Evolutionary conservation across 2,113 vertebrate genomes (phyloP), one percentile per base, ranked within the genome.

Genomic region (Alethe diademata): DNA sequence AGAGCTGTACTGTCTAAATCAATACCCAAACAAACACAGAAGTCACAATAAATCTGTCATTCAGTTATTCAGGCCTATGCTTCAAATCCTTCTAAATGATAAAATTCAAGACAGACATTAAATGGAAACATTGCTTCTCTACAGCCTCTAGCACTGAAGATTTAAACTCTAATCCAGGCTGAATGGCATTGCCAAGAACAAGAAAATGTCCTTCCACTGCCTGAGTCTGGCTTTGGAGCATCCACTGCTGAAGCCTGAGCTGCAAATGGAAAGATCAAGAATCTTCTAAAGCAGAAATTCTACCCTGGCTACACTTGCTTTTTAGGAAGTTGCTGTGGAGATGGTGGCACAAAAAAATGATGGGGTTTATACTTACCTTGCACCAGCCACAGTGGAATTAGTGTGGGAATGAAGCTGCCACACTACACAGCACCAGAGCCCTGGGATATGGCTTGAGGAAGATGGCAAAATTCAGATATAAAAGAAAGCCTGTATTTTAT

Each of bases 41-140:
- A 96, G 48, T 91, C 88, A 86, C 58, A 86, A 86, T 81, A 95
- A 94, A 94, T 90, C 71, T 93, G 85, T 88, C 65, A 60, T 60
- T 87, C 48, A 33, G 47, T 57, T 92, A 72, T 57, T 92, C 66
- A 83, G 78, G 45, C 86, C 66, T 80, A 58, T 10, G 57, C 57
- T 95, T 95, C 57, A 91, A 89, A 90, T 50, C 26, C 83, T 87
- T 65, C 72, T 92, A 88, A 92, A 45, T 19, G 0, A 70, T 61
- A 81, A 90, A 76, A 95, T 54, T 72, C 43, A 75, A 74, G 67
- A 42, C 13, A 38, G 75, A 48, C 53, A 62, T 60, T 66, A 88
- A 85, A 71, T 74, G 38, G 51, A 86, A 92, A 33, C 1, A 2
- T 18, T 61, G 5, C 36, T 79, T 82, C 48, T 43, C 28, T 35